These are phyloP conservation scores for Pangasius larnaudii DNA, from an alignment of 2,797 vertebrate genomes.

Conservation along the genomic window DNA sequence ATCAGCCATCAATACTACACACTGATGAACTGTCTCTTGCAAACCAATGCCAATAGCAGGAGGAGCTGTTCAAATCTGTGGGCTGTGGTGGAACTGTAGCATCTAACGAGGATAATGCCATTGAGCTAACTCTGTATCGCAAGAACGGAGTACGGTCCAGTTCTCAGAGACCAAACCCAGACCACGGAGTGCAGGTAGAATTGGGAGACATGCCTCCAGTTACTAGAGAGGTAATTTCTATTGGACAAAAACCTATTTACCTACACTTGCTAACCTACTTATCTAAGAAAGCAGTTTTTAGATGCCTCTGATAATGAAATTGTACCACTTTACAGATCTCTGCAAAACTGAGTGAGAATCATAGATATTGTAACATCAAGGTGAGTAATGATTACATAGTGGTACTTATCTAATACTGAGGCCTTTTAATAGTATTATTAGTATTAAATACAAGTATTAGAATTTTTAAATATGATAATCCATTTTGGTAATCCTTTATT, in stretches of 20 bases:
- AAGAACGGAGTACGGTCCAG: not conserved
- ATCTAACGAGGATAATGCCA: slow-evolving; percentile 60
- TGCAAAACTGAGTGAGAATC: slow-evolving; percentile 68
- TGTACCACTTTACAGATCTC: slow-evolving; percentile 67
- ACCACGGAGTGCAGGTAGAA: slow-evolving; percentile 58
- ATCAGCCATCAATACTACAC: not conserved
- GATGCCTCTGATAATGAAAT: not conserved
- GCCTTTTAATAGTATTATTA: not conserved
- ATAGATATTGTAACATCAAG: slow-evolving; percentile 80
- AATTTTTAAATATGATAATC: not conserved
- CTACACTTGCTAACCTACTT: not conserved
- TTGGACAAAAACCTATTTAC: not conserved
- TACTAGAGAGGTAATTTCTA: slow-evolving; percentile 63
- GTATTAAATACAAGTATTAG: not conserved
- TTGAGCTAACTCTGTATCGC: slow-evolving; percentile 79
- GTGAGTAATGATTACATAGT: slow-evolving; percentile 66
- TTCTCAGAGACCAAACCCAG: slow-evolving; percentile 37
- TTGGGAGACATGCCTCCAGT: slow-evolving; percentile 64
- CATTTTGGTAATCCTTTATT: not conserved
- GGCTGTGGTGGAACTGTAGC: slow-evolving; percentile 63
- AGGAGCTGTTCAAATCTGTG: slow-evolving; percentile 65
- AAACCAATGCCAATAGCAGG: slow-evolving; percentile 50
- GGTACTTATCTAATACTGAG: not conserved
- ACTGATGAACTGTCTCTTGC: slow-evolving; percentile 1
- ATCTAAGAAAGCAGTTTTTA: not conserved